These are phyloP conservation scores for Ovis canadensis DNA, from an alignment of 2,113 vertebrate species.

Conservation along the genomic window DNA sequence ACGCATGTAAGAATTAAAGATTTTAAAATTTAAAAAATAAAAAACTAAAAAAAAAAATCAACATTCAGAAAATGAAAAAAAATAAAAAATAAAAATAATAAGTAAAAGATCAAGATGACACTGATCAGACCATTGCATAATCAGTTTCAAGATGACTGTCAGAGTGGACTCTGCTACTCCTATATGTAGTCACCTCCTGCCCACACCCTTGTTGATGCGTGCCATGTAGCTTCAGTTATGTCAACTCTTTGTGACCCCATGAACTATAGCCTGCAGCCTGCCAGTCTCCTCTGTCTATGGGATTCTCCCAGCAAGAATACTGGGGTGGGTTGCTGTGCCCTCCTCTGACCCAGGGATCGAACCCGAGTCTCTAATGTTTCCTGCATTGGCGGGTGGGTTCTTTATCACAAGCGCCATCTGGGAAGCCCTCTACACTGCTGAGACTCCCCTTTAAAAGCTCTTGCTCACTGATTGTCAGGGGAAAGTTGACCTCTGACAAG, in stretches of 20 bases:
- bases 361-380: neutral
- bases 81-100: no score
- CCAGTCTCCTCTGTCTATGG: neutral
- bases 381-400: neutral
- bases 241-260: neutral
- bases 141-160: neutral
- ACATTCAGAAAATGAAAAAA: no score
- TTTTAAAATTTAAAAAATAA: no score
- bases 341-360: neutral
- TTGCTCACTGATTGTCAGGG: neutral
- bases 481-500: neutral
- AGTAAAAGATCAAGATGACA: neutral
- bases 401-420: neutral
- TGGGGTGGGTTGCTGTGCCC: neutral
- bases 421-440: neutral
- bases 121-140: neutral
- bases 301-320: neutral
- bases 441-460: neutral
- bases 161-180: neutral
- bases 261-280: neutral
- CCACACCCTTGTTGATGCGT: neutral
- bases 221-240: neutral
- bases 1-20: no score
- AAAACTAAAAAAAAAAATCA: no score
- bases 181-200: neutral